phyloP scores from a whole-genome alignment of 2,888 invertebrate species.

The Venustoraphidia nigricollis region DNA sequence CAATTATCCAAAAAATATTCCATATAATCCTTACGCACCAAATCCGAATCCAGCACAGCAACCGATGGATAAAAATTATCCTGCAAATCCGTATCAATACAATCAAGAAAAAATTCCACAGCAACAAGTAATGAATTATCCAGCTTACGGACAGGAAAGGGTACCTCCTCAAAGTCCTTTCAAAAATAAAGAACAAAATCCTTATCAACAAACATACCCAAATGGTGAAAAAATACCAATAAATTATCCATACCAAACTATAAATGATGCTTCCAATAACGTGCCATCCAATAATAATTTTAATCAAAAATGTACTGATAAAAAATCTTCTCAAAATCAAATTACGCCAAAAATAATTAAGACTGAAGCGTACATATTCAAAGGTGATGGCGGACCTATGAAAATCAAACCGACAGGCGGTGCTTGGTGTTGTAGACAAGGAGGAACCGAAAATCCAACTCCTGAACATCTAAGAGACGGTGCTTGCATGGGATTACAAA shows the following conservation, averaged over 20 bases:
- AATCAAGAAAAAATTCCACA: no score
- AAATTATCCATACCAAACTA: no score
- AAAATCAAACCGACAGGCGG: slow-evolving; percentile 44
- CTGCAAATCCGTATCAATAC: no score
- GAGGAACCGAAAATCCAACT: slow-evolving; percentile 55
- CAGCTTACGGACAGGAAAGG: no score
- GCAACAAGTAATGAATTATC: no score
- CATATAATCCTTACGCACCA: background rate
- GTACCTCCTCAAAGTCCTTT: no score
- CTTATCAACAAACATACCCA: no score
- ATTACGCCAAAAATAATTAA: background rate
- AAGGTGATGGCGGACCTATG: slow-evolving; percentile 55
- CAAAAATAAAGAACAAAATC: no score
- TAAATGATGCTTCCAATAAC: background rate
- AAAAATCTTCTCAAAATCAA: background rate
- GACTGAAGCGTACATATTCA: slow-evolving; percentile 34
- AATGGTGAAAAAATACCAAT: no score
- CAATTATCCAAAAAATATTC: background rate
- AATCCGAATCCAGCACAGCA: background rate
- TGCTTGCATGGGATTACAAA: slow-evolving; percentile 54
- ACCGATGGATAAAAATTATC: no score
- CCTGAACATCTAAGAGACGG: slow-evolving; percentile 58
- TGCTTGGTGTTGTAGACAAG: slow-evolving; percentile 58
- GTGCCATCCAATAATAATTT: background rate
- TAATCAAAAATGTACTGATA: background rate